These are phyloP conservation scores for Prunella himalayana DNA, from an alignment of 2,113 vertebrate genomes.

Conservation along the genomic window DNA sequence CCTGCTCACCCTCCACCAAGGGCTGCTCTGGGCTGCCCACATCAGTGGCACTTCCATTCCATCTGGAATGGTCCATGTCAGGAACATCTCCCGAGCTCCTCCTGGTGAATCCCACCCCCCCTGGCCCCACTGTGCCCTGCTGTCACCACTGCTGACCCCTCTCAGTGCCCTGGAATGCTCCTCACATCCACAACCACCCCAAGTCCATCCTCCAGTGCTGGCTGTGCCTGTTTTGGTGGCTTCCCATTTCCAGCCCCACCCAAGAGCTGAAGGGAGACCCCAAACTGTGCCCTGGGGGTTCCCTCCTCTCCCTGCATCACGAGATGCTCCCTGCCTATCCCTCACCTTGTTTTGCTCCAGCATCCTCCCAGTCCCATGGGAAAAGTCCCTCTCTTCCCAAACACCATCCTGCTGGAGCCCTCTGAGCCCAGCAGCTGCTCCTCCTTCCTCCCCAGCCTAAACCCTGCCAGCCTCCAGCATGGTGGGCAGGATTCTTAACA, in stretches of 20 bases:
- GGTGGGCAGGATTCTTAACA: fast-evolving
- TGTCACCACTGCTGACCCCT: not conserved
- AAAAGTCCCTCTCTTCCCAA: not conserved
- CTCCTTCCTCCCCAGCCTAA: not conserved
- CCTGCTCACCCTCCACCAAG: not conserved
- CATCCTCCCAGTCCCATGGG: not conserved
- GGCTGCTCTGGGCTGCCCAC: not conserved
- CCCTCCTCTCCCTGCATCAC: not conserved
- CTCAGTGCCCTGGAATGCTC: too few relatives aligned
- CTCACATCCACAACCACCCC: not conserved
- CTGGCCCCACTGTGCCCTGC: not conserved
- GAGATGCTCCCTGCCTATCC: not conserved
- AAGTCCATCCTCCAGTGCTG: not conserved
- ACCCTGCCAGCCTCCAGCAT: not conserved
- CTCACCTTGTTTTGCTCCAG: not conserved
- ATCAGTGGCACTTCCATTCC: not conserved
- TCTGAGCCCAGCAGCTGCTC: not conserved
- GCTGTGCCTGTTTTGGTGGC: not conserved
- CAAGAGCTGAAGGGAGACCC: not conserved
- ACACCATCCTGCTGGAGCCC: not conserved
- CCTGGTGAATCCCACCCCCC: too few relatives aligned
- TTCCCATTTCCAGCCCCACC: not conserved
- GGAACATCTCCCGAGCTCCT: not conserved
- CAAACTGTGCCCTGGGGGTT: not conserved
- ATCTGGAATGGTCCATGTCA: not conserved